phyloP scores from a whole-genome alignment of 2,888 invertebrate genomes.

The Conistra vaccinii region DNA sequence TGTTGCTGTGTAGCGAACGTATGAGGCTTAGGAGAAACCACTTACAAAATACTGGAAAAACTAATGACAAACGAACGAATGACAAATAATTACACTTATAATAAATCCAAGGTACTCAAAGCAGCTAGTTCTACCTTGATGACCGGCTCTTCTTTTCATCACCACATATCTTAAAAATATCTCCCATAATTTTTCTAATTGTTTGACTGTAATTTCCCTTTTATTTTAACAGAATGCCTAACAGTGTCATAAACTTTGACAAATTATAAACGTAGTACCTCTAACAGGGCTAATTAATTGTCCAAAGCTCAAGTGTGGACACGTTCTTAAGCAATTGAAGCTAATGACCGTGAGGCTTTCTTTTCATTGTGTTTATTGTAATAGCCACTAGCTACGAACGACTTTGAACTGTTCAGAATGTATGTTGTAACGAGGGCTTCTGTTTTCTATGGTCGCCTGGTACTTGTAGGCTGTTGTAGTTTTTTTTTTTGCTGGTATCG shows the following conservation, averaged over 20 bases:
- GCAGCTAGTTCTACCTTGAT: background rate
- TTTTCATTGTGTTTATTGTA: slow-evolving; percentile 62
- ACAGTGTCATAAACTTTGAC: slow-evolving; percentile 1
- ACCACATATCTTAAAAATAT: background rate
- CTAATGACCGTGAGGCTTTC: slow-evolving; percentile 62
- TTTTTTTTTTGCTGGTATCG: slow-evolving; percentile 8
- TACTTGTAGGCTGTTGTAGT: slow-evolving; percentile 14
- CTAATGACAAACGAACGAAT: background rate
- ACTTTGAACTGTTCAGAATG: slow-evolving; percentile 34
- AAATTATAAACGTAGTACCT: slow-evolving; percentile 11
- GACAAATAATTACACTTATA: background rate
- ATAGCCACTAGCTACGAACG: slow-evolving; percentile 13
- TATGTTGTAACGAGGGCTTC: slow-evolving; percentile 20
- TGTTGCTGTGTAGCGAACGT: background rate
- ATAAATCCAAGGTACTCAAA: background rate
- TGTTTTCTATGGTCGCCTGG: slow-evolving; percentile 43
- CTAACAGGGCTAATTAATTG: slow-evolving; percentile 36
- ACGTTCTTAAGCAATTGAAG: slow-evolving; percentile 60
- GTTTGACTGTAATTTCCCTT: background rate
- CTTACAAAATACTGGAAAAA: background rate
- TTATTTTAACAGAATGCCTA: background rate
- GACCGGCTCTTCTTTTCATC: background rate
- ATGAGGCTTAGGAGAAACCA: background rate
- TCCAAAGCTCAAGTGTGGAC: slow-evolving; percentile 50
- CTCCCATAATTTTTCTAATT: background rate